Conservation (phyloP, 2,113 vertebrate genomes). For the Sorex fumeus region DNA sequence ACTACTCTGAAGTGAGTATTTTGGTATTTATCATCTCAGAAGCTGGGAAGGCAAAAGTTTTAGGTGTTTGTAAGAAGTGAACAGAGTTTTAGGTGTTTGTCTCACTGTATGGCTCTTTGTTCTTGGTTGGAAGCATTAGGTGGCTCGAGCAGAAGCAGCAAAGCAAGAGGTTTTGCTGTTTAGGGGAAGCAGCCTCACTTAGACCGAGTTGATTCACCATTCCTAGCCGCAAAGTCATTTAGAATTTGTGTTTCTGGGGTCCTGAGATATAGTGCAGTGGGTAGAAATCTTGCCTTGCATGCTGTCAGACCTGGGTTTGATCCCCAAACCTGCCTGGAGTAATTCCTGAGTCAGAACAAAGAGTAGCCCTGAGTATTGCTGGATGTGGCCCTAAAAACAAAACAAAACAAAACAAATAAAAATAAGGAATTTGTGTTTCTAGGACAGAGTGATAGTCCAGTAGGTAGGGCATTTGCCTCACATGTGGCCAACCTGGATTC, state of each 20-base stretch:
- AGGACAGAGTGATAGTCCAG: no score
- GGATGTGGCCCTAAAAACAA: no score
- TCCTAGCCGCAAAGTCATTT: neutral
- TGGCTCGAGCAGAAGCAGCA: neutral
- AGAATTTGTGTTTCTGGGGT: conserved; percentile 41
- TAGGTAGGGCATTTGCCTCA: no score
- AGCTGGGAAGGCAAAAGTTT: neutral
- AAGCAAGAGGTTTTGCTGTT: neutral
- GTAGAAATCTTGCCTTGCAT: no score
- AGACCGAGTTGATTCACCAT: neutral
- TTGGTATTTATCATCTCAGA: conserved; percentile 22
- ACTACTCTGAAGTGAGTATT: neutral
- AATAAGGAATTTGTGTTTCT: no score
- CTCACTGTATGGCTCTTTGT: neutral
- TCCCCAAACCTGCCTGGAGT: no score
- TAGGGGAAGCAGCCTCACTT: neutral
- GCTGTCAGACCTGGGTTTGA: no score
- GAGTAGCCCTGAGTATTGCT: no score
- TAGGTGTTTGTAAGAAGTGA: neutral
- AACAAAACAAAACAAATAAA: no score
- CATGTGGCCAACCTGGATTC: no score
- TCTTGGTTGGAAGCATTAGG: conserved; percentile 16
- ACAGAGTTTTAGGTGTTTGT: neutral
- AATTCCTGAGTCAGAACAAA: no score
- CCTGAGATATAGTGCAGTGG: no score